Evolutionary conservation across 1,140 invertebrate genomes (phyloP).

Genomic region (Scaptodrosophila lebanonensis): DNA sequence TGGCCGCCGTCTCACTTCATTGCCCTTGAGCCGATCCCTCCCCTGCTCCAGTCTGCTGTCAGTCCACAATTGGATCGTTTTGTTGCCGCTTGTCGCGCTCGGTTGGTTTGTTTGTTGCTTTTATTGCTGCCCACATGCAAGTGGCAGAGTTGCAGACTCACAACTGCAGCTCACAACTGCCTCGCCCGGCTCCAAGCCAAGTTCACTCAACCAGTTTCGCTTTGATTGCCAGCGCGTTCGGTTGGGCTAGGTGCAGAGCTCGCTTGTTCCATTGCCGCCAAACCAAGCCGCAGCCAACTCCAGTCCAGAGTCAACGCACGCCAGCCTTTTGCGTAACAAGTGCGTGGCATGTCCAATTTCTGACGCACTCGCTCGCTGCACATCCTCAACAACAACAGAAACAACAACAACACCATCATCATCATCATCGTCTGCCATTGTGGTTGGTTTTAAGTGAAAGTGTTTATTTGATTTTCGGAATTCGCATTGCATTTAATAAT

Average conservation of each 20-base stretch:
- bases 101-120: slow-evolving; percentile 45
- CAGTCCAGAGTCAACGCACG: too few relatives aligned
- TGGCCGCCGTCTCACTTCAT: too few relatives aligned
- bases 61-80: slow-evolving; percentile 6
- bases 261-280: neutral
- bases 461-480: too few relatives aligned
- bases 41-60: neutral
- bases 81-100: slow-evolving; percentile 3
- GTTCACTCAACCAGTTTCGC: slow-evolving; percentile 64
- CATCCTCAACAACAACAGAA: too few relatives aligned
- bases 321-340: slow-evolving; percentile 1
- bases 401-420: too few relatives aligned
- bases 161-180: slow-evolving; percentile 23
- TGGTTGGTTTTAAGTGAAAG: too few relatives aligned
- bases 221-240: slow-evolving; percentile 60
- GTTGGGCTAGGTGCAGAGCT: slow-evolving; percentile 17
- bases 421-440: too few relatives aligned
- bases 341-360: neutral
- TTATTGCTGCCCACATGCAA: slow-evolving; percentile 7
- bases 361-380: neutral
- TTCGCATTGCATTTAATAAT: too few relatives aligned
- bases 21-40: too few relatives aligned
- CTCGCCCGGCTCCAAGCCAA: slow-evolving; percentile 21
- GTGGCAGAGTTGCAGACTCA: slow-evolving; percentile 14
- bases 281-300: neutral